Base-by-base conservation (phyloP, 2,888 invertebrate genomes). In the Drosophila paramelanica region DNA sequence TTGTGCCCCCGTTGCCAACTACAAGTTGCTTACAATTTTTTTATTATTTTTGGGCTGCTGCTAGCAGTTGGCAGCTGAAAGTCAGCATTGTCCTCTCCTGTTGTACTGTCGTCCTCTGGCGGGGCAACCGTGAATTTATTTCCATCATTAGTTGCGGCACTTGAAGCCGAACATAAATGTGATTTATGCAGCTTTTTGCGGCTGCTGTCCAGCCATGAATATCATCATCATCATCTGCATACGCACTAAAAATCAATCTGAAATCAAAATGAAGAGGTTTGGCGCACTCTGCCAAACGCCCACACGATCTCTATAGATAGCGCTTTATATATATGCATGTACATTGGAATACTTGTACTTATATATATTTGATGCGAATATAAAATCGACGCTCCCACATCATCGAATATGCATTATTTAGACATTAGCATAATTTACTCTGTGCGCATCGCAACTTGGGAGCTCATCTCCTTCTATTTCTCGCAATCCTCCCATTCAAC, bases 391-490 rank as follows among this genome's bases (percentile, higher is more conserved):
- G 62, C 66, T 70, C 70, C 67, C 78, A 78, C 80, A 80, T 82
- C 82, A 89, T 89, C 86, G 89, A 89, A 90, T 89, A 90, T 89
- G 82, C 88, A 90, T 88, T 89, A 89, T 90, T 91, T 90, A 82
- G 89, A 90, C 87, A 91, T 91, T 91, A 90, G 88, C 91, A 91
- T 91, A 91, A 90, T 91, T 90, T 90, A 89, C 86, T 90, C 82
- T 61, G 64, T 39, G 62, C 79, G 61, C 80, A 72, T 53, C 72
- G 55, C 76, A 67, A 60, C 67, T 75, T 62, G 71, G 71, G 46
- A 53, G 74, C 71, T 67, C 73, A 74, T 71, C 75, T 74, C 71
- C 56, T 74, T 62, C 60, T 62, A 76, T 62, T 66, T 59, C 66
- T 62, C 73, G 74, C 67, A 67, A 67, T 79, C 67, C 67, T 56